A percentile compares a stretch with the other conserved stretches of the same genome.
phyloP scores from a whole-genome alignment of 1,140 invertebrate species.

The Drosophila ohnishii region DNA sequence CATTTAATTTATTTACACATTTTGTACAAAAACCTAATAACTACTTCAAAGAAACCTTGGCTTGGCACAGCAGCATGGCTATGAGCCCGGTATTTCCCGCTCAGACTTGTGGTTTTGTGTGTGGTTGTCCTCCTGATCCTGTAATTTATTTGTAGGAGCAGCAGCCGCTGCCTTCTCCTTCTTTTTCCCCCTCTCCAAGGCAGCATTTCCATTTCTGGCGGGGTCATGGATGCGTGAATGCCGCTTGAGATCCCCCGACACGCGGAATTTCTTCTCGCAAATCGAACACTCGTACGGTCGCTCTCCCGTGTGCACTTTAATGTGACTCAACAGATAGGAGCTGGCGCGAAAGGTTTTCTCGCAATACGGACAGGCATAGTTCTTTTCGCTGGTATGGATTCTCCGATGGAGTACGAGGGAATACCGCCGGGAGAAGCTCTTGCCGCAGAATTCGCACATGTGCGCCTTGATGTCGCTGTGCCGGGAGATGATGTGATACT shows the following conservation, averaged over 20 bases:
- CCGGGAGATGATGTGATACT: constrained; percentile 93
- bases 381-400: constrained; percentile 95
- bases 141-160: constrained; percentile 21
- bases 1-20: constrained; percentile 10
- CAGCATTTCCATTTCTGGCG: background rate
- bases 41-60: constrained; percentile 62
- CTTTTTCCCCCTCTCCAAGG: constrained; percentile 4
- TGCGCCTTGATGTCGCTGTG: constrained; percentile 91
- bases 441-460: constrained; percentile 95
- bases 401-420: constrained; percentile 95
- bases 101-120: constrained; percentile 62
- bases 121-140: constrained; percentile 17
- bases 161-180: constrained; percentile 6
- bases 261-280: constrained; percentile 93
- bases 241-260: constrained; percentile 93
- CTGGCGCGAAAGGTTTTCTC: constrained; percentile 92
- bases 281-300: constrained; percentile 90
- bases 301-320: constrained; percentile 95
- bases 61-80: constrained; percentile 58
- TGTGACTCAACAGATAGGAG: constrained; percentile 92
- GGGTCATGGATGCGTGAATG: constrained; percentile 91
- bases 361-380: constrained; percentile 94
- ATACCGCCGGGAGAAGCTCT: constrained; percentile 96
- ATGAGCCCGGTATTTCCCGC: constrained; percentile 67
- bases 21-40: constrained; percentile 22